These are phyloP conservation scores for Macrosteles quadrilineatus DNA, from an alignment of 1,140 invertebrate genomes.

Conservation along the genomic window DNA sequence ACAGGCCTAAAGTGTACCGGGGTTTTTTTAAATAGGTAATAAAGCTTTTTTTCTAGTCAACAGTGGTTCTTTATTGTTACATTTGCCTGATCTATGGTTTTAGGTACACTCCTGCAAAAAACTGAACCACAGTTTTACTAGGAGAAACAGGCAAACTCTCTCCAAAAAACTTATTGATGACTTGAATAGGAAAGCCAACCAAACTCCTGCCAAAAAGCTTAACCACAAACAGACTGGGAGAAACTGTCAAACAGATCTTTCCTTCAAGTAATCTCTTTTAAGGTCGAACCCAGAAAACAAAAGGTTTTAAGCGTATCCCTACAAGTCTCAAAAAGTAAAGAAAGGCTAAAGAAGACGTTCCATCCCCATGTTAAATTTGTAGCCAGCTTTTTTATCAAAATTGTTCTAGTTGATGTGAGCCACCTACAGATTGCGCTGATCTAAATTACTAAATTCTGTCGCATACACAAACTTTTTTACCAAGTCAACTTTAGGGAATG, in stretches of 20 bases:
- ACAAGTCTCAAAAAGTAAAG: background rate
- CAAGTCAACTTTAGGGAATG: too few species aligned
- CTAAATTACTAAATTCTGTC: too few species aligned
- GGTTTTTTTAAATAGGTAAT: too few species aligned
- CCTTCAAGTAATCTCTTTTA: background rate
- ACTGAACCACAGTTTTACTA: background rate
- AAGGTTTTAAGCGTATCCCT: background rate
- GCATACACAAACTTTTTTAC: too few species aligned
- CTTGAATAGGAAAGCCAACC: background rate
- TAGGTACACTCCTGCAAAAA: too few species aligned
- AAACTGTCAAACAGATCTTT: background rate
- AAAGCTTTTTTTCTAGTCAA: too few species aligned
- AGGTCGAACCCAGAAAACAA: background rate
- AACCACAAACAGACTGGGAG: background rate
- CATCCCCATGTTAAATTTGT: background rate
- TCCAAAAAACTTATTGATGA: background rate
- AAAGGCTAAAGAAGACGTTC: background rate
- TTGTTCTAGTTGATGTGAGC: too few species aligned
- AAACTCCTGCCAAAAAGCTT: background rate
- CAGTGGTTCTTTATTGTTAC: too few species aligned
- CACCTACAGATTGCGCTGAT: too few species aligned
- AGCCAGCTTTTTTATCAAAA: too few species aligned
- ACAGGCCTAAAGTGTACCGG: too few species aligned
- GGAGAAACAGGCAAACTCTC: background rate
- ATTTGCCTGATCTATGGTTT: too few species aligned